A percentile compares a stretch with the other conserved stretches of the same genome.
Conservation (phyloP, 2,888 invertebrate genomes). For the Anaspis maculata region DNA sequence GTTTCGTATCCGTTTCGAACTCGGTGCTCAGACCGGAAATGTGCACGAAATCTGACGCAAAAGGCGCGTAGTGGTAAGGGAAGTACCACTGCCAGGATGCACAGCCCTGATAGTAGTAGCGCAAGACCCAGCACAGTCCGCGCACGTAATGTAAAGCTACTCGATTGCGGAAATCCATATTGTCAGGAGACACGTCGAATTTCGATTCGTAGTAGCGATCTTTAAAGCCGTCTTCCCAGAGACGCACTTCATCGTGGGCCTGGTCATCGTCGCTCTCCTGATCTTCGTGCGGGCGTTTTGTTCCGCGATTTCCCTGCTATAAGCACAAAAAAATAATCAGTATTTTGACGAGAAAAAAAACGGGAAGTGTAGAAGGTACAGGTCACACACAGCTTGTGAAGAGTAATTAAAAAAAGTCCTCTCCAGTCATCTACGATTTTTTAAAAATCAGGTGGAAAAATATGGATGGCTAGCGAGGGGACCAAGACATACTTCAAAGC, state of each 20-base stretch:
- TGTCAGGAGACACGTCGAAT: slow-evolving; percentile 70
- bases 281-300: slow-evolving; percentile 47
- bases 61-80: slow-evolving; percentile 99
- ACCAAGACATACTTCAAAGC: too few species aligned
- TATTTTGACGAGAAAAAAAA: too few species aligned
- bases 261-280: slow-evolving; percentile 61
- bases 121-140: slow-evolving; percentile 96
- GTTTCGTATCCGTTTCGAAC: slow-evolving; percentile 82
- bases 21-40: slow-evolving; percentile 76
- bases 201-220: slow-evolving; percentile 95
- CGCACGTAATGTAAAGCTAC: slow-evolving; percentile 92
- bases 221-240: slow-evolving; percentile 97
- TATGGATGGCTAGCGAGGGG: too few species aligned
- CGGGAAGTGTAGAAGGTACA: too few species aligned
- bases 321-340: too few species aligned
- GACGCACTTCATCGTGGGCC: slow-evolving; percentile 77
- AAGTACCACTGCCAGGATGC: slow-evolving; percentile 99
- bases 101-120: slow-evolving; percentile 99
- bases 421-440: too few species aligned
- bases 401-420: too few species aligned
- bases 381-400: too few species aligned
- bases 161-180: slow-evolving; percentile 75
- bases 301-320: too few species aligned
- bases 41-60: slow-evolving; percentile 96
- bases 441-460: too few species aligned